Percentiles rank a stretch among this genome's conserved stretches.
Evolutionary conservation across 2,797 vertebrate species (phyloP).

Genomic region (Muscicapa striata): DNA sequence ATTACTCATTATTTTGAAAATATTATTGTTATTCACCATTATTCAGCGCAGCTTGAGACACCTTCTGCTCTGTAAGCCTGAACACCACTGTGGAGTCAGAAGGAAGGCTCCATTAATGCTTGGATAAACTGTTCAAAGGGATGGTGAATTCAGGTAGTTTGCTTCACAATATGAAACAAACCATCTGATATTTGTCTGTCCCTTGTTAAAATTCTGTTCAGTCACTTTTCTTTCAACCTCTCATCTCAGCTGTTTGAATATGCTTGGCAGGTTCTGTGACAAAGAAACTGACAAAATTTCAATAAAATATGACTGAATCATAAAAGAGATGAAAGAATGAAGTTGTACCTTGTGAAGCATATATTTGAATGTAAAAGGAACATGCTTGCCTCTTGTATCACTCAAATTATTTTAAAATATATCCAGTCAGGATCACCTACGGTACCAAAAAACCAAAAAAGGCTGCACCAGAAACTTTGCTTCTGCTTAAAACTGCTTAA

Average conservation of each 20-base stretch:
- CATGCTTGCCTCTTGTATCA: background rate
- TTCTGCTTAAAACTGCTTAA: background rate
- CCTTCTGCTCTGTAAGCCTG: background rate
- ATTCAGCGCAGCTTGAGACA: constrained; percentile 35
- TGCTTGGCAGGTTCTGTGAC: constrained; percentile 6
- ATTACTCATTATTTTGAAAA: constrained; percentile 16
- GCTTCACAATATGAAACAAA: constrained; percentile 36
- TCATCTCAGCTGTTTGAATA: constrained; percentile 32
- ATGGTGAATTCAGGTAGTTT: constrained; percentile 2
- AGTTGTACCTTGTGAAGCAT: constrained; percentile 17
- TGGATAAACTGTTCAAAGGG: constrained; percentile 17
- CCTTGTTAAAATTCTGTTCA: constrained; percentile 63
- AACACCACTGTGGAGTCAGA: background rate
- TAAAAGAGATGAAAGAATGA: constrained; percentile 35
- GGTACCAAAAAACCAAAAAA: background rate
- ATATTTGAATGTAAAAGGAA: constrained; percentile 36
- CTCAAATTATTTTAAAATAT: constrained; percentile 43
- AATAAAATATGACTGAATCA: constrained; percentile 36
- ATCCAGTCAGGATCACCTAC: background rate
- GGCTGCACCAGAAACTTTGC: background rate
- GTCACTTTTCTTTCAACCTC: constrained; percentile 34
- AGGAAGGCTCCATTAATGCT: background rate
- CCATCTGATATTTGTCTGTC: constrained; percentile 24
- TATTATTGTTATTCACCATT: background rate
- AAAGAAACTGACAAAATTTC: constrained; percentile 48